Base-by-base conservation (phyloP, 1,140 invertebrate species). In the Anastrepha obliqua region DNA sequence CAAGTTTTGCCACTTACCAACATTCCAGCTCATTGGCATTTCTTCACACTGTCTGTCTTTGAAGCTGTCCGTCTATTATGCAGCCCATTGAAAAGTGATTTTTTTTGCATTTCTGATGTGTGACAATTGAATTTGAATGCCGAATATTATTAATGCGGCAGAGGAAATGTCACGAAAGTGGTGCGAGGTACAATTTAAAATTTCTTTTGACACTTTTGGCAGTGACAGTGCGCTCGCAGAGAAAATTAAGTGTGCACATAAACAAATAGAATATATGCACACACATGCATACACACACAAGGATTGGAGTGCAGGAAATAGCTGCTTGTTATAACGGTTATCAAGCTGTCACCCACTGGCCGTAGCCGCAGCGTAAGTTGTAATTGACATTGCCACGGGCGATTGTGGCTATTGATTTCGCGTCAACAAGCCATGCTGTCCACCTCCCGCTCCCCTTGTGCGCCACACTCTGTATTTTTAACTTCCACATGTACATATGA, bases 301-400 rank as follows among this genome's bases (percentile, higher is more conserved):
- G 60, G 17, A n/a, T n/a, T 5, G 11, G 70, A 74, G 42, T 51
- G 47, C 74, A 81, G 74, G 74, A 81, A 81, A n/a, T 29, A 15
- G n/a, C 74, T 81, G 74, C 74, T 29, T 81, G n/a, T 74, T 58
- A 81, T 51, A 81, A n/a, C 70, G 42, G 44, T 74, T 74, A n/a
- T 74, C 44, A 17, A 29, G 44, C 29, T 74, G 70, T 74, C 70
- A 74, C 70, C 70, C 70, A 74, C 70, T 7, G 70, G 70, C 47
- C n/a, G 20, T 20, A 81, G 47, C 39, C 17, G 39, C 44, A 74
- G 29, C 44, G 70, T 74, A 74, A 51, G 44, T 74, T 42, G 15
- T 78, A 58, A 58, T 81, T 55, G 74, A 81, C 47, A 81, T 11
- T 81, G 74, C n/a, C 74, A 81, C 74, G 15, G 74, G 74, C 74